phyloP scores from a whole-genome alignment of 2,113 vertebrate genomes.

The Lepus americanus region DNA sequence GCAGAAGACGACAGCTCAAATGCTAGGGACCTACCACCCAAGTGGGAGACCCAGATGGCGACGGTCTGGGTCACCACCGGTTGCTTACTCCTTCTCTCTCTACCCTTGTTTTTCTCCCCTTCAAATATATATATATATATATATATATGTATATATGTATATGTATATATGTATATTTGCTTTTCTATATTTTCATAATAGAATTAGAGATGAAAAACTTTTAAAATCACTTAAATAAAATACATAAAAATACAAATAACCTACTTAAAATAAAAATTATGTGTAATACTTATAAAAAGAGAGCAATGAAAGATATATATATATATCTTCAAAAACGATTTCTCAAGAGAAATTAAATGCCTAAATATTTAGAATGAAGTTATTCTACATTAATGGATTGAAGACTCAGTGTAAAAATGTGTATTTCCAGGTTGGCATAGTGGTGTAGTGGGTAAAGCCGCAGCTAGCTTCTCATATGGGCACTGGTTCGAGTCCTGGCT shows the following conservation, averaged over 20 bases:
- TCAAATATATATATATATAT: no score
- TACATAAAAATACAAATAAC: neutral
- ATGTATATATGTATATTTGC: neutral
- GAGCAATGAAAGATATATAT: neutral
- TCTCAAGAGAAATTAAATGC: slow-evolving; percentile 37
- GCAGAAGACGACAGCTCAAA: no score
- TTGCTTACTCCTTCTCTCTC: no score
- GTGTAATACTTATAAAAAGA: neutral
- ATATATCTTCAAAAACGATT: neutral
- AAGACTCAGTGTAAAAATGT: neutral
- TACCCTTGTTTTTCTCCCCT: no score
- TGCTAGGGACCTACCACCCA: no score
- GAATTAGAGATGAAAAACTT: neutral
- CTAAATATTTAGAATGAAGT: neutral
- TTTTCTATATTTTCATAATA: neutral
- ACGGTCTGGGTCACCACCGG: no score
- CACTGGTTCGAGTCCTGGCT: no score
- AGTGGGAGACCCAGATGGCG: no score
- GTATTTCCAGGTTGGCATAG: neutral
- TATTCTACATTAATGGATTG: neutral
- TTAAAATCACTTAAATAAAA: neutral
- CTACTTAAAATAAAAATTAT: neutral
- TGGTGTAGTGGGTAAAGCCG: no score
- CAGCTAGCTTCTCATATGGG: no score
- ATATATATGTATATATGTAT: neutral